Percentiles rank a stretch among this genome's conserved stretches.
These are phyloP conservation scores for Ophion costatus DNA, from an alignment of 2,888 invertebrate genomes.

Conservation along the genomic window DNA sequence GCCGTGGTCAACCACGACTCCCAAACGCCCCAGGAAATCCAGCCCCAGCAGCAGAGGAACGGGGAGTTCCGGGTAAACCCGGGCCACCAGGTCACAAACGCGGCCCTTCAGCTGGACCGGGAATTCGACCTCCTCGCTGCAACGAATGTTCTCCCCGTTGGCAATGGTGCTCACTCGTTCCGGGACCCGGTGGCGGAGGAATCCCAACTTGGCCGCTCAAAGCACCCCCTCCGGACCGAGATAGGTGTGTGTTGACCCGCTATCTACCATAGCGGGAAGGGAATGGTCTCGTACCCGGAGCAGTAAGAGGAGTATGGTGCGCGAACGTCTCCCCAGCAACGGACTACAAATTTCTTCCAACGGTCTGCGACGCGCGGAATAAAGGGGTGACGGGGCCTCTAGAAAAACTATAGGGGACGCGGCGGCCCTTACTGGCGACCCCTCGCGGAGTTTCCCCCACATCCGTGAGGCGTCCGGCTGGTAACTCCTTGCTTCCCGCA, in stretches of 20 bases:
- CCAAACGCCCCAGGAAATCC: background rate
- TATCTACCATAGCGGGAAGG: background rate
- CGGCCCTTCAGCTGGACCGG: background rate
- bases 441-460: background rate
- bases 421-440: background rate
- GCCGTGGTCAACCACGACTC: background rate
- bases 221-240: background rate
- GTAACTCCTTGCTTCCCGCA: background rate
- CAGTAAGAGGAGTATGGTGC: background rate
- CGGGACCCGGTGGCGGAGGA: background rate
- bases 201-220: background rate
- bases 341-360: background rate
- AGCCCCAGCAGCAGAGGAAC: background rate
- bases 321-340: background rate
- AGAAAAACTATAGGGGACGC: background rate
- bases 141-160: background rate
- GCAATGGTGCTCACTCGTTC: background rate
- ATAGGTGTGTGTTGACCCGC: background rate
- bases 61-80: background rate
- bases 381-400: background rate
- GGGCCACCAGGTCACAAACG: background rate
- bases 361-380: background rate
- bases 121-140: background rate
- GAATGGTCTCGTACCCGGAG: background rate
- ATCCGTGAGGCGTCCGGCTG: background rate